A percentile compares a stretch with the other conserved stretches of the same genome.
These are phyloP conservation scores for Xyliphius kryptos DNA, from an alignment of 2,113 vertebrate genomes.

Conservation along the genomic window DNA sequence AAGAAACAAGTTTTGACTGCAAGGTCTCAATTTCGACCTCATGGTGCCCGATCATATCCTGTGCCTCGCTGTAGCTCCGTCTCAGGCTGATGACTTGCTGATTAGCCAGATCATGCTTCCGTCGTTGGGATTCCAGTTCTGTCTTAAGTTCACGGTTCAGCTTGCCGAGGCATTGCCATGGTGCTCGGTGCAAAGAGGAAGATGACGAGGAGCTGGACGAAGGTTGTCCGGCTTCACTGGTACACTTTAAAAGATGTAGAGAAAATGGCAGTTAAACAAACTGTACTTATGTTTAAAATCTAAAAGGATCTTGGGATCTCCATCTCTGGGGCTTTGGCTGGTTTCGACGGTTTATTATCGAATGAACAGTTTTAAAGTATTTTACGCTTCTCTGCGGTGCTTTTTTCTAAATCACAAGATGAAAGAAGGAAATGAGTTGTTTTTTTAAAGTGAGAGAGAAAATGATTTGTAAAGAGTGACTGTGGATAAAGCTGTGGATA, in stretches of 20 bases:
- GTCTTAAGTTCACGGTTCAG: conserved; percentile 86
- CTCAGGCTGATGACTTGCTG: conserved; percentile 84
- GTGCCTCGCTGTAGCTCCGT: conserved; percentile 84
- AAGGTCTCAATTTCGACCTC: conserved; percentile 82
- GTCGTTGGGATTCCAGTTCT: conserved; percentile 82
- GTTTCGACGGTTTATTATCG: conserved; percentile 21
- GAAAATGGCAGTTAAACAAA: no score
- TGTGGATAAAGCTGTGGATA: no score
- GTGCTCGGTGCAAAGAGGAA: conserved; percentile 66
- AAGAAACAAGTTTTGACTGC: conserved; percentile 76
- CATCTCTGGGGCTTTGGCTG: conserved; percentile 72
- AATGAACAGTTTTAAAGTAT: conserved; percentile 3
- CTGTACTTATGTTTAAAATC: no score
- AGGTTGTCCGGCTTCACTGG: conserved; percentile 35
- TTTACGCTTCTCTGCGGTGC: conserved; percentile 63
- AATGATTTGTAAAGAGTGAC: no score
- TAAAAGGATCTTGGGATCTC: conserved; percentile 87
- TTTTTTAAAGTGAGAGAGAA: no score
- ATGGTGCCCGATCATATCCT: conserved; percentile 79
- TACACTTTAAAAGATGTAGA: conserved; percentile 93
- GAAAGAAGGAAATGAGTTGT: no score
- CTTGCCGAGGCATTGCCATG: conserved; percentile 84
- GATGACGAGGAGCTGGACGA: conserved; percentile 67
- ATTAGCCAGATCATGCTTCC: conserved; percentile 79
- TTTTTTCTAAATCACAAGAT: conserved; percentile 58